A percentile compares a stretch with the other conserved stretches of the same genome.
Evolutionary conservation across 2,797 vertebrate genomes (phyloP).

Genomic region (Chrosomus eos): DNA sequence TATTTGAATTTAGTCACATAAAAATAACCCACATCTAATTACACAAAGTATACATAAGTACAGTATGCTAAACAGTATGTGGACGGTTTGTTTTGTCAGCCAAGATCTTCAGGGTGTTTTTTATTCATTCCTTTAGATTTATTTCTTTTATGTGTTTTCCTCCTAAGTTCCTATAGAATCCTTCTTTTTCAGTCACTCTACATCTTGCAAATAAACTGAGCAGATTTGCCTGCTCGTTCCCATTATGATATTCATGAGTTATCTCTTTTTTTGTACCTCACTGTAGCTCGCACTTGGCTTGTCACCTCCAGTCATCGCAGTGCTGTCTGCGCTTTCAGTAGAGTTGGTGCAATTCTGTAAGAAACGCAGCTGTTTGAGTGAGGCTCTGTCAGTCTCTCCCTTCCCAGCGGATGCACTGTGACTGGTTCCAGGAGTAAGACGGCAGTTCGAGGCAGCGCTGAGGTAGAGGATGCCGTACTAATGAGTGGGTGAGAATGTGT

Average conservation of each 20-base stretch:
- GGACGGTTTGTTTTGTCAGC: conserved; percentile 44
- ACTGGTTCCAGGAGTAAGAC: conserved; percentile 36
- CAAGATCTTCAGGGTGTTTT: conserved; percentile 6
- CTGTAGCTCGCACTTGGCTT: conserved; percentile 44
- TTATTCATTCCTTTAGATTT: conserved; percentile 20
- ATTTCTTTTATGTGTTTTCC: conserved; percentile 35
- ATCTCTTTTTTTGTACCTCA: conserved; percentile 42
- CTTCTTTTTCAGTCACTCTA: conserved; percentile 38
- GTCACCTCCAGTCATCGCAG: conserved; percentile 50
- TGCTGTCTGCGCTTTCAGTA: conserved; percentile 49
- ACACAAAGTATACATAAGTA: background rate
- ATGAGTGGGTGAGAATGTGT: conserved; percentile 49
- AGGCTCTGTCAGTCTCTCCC: conserved; percentile 36
- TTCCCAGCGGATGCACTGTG: conserved; percentile 28
- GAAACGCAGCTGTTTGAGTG: conserved; percentile 49
- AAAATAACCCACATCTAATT: background rate
- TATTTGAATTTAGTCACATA: background rate
- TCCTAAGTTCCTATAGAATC: conserved; percentile 27
- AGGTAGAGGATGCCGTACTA: conserved; percentile 35
- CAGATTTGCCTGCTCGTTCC: conserved; percentile 52
- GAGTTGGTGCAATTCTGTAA: conserved; percentile 50
- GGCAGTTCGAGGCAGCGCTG: background rate
- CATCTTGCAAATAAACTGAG: conserved; percentile 51
- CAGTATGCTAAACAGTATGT: background rate
- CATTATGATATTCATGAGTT: conserved; percentile 59